A percentile compares a stretch with the other conserved stretches of the same genome.
Evolutionary conservation across 2,113 vertebrate genomes (phyloP).

Genomic region (Terrapene triunguis): DNA sequence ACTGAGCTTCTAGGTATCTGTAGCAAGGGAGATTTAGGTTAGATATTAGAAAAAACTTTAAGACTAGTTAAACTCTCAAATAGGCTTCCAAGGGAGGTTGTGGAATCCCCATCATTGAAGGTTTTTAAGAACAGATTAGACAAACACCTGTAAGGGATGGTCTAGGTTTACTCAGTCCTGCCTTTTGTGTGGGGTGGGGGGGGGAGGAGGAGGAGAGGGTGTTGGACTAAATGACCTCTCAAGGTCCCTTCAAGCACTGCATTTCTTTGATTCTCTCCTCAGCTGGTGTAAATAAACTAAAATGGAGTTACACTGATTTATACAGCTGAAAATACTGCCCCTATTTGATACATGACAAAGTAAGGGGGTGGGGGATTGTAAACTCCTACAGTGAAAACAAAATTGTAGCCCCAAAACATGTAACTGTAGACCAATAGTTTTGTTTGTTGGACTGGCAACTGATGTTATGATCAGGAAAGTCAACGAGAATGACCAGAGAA

Average conservation of each 20-base stretch:
- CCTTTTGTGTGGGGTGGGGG: no score
- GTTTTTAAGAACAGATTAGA: no score
- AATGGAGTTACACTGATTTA: not conserved
- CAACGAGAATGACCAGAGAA: not conserved
- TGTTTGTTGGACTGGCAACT: not conserved
- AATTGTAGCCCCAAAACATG: not conserved
- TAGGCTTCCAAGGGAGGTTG: no score
- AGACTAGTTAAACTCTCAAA: no score
- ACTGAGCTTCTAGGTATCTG: not conserved
- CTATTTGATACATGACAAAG: not conserved
- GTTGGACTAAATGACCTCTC: no score
- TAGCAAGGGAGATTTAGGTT: not conserved
- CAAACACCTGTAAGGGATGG: no score
- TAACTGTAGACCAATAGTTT: not conserved
- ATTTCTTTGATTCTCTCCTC: not conserved
- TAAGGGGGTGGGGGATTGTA: not conserved
- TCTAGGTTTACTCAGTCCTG: no score
- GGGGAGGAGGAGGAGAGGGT: no score
- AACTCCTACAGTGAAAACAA: not conserved
- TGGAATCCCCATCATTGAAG: no score
- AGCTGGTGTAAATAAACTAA: not conserved
- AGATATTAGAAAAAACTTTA: no score
- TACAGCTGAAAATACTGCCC: no score
- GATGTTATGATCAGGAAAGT: not conserved
- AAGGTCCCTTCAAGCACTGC: no score